Evolutionary conservation across 2,888 invertebrate genomes (phyloP).

Genomic region (Amorpha juglandis): DNA sequence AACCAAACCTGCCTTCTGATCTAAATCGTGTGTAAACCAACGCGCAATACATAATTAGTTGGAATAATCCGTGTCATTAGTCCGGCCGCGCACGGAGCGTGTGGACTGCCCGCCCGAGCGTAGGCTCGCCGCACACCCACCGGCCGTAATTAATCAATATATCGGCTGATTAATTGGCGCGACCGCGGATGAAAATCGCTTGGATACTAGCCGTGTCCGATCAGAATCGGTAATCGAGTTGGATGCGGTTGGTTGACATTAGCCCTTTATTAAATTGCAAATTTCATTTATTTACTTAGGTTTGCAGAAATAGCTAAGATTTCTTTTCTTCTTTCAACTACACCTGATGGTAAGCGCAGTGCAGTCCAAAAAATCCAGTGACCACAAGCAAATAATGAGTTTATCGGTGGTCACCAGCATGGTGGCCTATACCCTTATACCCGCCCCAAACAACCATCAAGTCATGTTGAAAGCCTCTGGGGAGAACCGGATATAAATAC

Average conservation of each 20-base stretch:
- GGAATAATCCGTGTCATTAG: constrained; percentile 20
- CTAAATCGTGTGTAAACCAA: constrained; percentile 5
- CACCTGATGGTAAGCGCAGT: too few relatives aligned
- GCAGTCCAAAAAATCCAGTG: too few relatives aligned
- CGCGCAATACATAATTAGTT: constrained; percentile 13
- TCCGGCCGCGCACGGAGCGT: constrained; percentile 9
- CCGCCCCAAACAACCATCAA: too few relatives aligned
- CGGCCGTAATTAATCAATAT: constrained; percentile 32
- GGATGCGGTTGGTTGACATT: background rate
- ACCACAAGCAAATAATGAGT: too few relatives aligned
- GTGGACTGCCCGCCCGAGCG: background rate
- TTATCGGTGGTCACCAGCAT: too few relatives aligned
- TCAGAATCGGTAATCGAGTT: background rate
- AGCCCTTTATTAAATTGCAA: too few relatives aligned
- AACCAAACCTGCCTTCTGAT: background rate
- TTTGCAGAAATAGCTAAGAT: too few relatives aligned
- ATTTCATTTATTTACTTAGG: too few relatives aligned
- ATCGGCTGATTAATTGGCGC: constrained; percentile 30
- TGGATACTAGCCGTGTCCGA: background rate
- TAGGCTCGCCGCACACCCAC: constrained; percentile 21
- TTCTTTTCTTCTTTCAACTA: too few relatives aligned
- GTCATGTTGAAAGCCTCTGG: too few relatives aligned
- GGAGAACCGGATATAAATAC: too few relatives aligned
- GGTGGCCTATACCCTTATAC: too few relatives aligned
- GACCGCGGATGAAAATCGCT: constrained; percentile 18